A percentile compares a stretch with the other conserved stretches of the same genome.
phyloP scores from a whole-genome alignment of 2,888 invertebrate species.

The Pardosa pseudoannulata region DNA sequence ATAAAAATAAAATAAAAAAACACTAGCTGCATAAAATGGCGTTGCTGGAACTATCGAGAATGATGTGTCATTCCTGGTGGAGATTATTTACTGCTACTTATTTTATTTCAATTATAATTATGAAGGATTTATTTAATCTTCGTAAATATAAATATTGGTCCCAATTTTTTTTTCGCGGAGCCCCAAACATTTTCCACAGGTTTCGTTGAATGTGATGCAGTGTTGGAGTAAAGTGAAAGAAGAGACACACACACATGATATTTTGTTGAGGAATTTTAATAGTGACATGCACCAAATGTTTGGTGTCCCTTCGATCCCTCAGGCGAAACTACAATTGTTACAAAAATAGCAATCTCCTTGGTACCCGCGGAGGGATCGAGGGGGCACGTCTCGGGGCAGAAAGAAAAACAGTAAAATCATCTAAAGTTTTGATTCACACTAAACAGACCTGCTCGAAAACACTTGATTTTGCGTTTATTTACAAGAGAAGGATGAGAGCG shows the following conservation, averaged over 20 bases:
- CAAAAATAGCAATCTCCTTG: constrained; percentile 73
- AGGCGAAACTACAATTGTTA: constrained; percentile 72
- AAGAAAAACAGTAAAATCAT: constrained; percentile 68
- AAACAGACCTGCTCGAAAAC: constrained; percentile 69
- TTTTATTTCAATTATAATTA: too few species aligned
- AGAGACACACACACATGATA: constrained; percentile 31
- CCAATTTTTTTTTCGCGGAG: too few species aligned
- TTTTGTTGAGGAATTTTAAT: constrained; percentile 71
- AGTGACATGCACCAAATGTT: constrained; percentile 72
- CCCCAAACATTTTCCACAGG: too few species aligned
- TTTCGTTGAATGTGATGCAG: background rate
- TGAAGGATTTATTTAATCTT: too few species aligned
- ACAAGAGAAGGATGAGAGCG: constrained; percentile 41
- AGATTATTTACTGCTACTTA: too few species aligned
- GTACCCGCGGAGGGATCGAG: constrained; percentile 61
- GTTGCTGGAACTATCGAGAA: too few species aligned
- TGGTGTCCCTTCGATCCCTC: constrained; percentile 62
- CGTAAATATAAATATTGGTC: too few species aligned
- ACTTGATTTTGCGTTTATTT: constrained; percentile 46
- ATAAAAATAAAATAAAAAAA: too few species aligned
- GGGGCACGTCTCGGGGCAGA: constrained; percentile 20
- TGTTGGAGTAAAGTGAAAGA: background rate
- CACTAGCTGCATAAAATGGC: too few species aligned
- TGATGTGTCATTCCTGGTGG: too few species aligned
- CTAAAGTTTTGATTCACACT: constrained; percentile 68